Evolutionary conservation across 2,888 invertebrate species (phyloP).

Genomic region (Pimpla rufipes): DNA sequence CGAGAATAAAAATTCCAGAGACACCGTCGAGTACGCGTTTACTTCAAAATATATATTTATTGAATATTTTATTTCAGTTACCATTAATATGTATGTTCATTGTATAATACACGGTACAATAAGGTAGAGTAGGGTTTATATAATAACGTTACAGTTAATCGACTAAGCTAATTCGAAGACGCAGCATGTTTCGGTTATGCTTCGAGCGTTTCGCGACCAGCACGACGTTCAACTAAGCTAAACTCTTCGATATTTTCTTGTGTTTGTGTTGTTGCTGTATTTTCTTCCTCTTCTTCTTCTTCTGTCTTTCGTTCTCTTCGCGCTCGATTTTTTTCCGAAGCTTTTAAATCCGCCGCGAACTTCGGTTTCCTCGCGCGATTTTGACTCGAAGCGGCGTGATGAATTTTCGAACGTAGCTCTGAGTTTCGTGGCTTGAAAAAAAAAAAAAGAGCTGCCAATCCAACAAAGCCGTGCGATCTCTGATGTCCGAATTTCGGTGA

Average conservation of each 20-base stretch:
- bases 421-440: neutral
- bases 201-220: constrained; percentile 70
- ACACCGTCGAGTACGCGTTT: constrained; percentile 58
- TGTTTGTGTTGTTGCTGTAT: constrained; percentile 3
- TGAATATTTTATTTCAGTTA: constrained; percentile 71
- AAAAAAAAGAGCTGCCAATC: neutral
- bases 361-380: neutral
- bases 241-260: constrained; percentile 49
- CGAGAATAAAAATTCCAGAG: constrained; percentile 5
- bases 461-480: neutral
- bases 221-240: constrained; percentile 63
- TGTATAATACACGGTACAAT: constrained; percentile 69
- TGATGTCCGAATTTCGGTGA: no score
- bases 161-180: constrained; percentile 61
- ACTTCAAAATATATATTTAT: constrained; percentile 75
- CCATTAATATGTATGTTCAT: constrained; percentile 70
- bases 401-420: neutral
- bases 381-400: neutral
- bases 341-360: neutral
- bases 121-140: constrained; percentile 62
- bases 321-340: constrained; percentile 36
- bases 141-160: constrained; percentile 64
- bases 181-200: constrained; percentile 52
- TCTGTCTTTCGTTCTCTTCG: constrained; percentile 35
- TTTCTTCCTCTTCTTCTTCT: neutral